Conservation (phyloP, 1,140 invertebrate genomes). For the Colletes gigas region DNA sequence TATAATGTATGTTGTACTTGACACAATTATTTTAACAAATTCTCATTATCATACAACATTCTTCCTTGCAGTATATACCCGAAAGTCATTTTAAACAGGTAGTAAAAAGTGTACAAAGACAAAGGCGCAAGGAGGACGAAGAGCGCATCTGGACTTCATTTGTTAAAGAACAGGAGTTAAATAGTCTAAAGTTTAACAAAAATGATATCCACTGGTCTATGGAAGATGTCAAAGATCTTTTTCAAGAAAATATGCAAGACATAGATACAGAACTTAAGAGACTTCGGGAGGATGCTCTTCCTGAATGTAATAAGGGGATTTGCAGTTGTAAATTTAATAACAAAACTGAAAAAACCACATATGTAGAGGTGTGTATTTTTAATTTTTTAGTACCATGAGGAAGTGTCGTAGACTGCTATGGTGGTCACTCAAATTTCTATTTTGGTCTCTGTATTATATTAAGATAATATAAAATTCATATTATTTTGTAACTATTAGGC, state of each 20-base stretch:
- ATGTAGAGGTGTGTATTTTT: conserved; percentile 22
- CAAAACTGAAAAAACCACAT: conserved; percentile 8
- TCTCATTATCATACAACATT: not conserved
- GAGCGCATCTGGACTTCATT: conserved; percentile 72
- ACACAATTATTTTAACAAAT: not conserved
- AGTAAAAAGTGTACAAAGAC: conserved; percentile 72
- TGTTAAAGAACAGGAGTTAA: conserved; percentile 67
- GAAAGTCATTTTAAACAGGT: conserved; percentile 73
- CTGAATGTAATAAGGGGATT: conserved; percentile 52
- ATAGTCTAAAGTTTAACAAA: conserved; percentile 9
- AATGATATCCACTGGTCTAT: conserved; percentile 23
- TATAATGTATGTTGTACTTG: not conserved
- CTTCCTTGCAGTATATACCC: conserved; percentile 74
- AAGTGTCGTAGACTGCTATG: too few species aligned
- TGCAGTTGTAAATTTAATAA: conserved; percentile 10
- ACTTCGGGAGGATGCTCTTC: conserved; percentile 63
- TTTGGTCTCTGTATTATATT: not conserved
- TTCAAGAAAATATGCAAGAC: conserved; percentile 62
- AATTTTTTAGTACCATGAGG: not conserved
- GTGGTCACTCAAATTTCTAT: not conserved
- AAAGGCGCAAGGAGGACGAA: conserved; percentile 68
- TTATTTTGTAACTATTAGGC: conserved; percentile 35
- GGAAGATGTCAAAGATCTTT: conserved; percentile 43
- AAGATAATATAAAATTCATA: not conserved
- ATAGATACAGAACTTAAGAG: conserved; percentile 68